Percentiles rank a stretch among this genome's conserved stretches.
Conservation (phyloP, 2,113 vertebrate species). For the Shinisaurus crocodilurus region DNA sequence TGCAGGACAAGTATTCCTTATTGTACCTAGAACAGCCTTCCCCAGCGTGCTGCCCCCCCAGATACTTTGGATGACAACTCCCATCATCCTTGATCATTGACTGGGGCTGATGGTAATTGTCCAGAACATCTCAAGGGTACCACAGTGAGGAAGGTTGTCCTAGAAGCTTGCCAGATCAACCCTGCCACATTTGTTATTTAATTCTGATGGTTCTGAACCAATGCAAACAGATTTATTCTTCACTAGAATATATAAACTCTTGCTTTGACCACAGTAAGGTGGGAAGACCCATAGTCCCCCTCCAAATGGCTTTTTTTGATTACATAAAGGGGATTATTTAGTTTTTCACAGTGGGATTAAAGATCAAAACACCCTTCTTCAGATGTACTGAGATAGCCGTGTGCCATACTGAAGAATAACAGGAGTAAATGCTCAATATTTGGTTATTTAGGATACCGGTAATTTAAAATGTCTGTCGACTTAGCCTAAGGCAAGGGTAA, state of each 20-base stretch:
- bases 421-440: neutral
- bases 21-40: neutral
- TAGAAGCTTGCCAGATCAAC: neutral
- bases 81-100: too few relatives aligned
- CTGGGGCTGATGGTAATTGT: too few relatives aligned
- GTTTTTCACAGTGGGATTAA: neutral
- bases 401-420: neutral
- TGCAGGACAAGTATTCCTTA: constrained; percentile 48
- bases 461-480: constrained; percentile 16
- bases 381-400: neutral
- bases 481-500: neutral
- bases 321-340: constrained; percentile 4
- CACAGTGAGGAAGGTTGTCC: neutral
- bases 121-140: too few relatives aligned
- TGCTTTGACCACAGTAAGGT: constrained; percentile 38
- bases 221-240: constrained; percentile 39
- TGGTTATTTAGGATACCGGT: neutral
- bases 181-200: constrained; percentile 33
- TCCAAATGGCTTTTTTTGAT: neutral
- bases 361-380: constrained; percentile 5
- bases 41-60: too few relatives aligned
- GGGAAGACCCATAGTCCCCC: neutral
- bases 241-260: neutral
- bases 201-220: neutral
- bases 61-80: too few relatives aligned